Evolutionary conservation across 2,113 vertebrate species (phyloP).

Genomic region (Lota lota): DNA sequence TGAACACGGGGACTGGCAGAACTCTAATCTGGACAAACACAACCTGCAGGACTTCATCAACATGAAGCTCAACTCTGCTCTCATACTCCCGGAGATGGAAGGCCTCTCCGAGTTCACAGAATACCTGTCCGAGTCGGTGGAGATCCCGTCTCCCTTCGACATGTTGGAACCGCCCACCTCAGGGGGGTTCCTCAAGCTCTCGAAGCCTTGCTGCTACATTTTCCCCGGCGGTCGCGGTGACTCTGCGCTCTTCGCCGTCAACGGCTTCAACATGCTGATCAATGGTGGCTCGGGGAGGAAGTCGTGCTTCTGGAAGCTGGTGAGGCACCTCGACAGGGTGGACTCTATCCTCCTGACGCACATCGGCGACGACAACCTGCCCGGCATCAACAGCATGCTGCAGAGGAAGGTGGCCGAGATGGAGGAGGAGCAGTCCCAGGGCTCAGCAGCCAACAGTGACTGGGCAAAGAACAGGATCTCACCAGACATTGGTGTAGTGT

Average conservation of each 20-base stretch:
- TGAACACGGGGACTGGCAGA: slow-evolving; percentile 95
- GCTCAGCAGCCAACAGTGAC: slow-evolving; percentile 90
- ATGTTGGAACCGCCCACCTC: slow-evolving; percentile 93
- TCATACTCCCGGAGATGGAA: slow-evolving; percentile 93
- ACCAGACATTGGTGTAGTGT: slow-evolving; percentile 91
- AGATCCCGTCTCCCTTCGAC: slow-evolving; percentile 95
- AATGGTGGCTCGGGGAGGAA: slow-evolving; percentile 94
- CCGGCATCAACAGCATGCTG: slow-evolving; percentile 95
- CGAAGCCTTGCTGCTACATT: slow-evolving; percentile 97
- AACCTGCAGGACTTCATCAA: slow-evolving; percentile 97
- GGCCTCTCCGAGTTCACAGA: slow-evolving; percentile 97
- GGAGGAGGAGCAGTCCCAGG: slow-evolving; percentile 94
- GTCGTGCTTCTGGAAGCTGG: slow-evolving; percentile 97
- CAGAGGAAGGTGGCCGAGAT: slow-evolving; percentile 89
- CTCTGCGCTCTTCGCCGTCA: slow-evolving; percentile 93
- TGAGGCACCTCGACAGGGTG: slow-evolving; percentile 90
- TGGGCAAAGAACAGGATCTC: slow-evolving; percentile 98
- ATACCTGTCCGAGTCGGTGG: slow-evolving; percentile 95
- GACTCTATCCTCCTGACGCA: slow-evolving; percentile 96
- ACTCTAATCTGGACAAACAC: slow-evolving; percentile 94
- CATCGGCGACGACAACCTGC: slow-evolving; percentile 90
- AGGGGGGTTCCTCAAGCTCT: slow-evolving; percentile 94
- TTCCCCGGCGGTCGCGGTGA: slow-evolving; percentile 92
- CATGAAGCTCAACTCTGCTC: slow-evolving; percentile 90
- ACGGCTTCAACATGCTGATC: slow-evolving; percentile 97